Conservation (phyloP, 2,797 vertebrate genomes). For the Acropternis orthonyx region DNA sequence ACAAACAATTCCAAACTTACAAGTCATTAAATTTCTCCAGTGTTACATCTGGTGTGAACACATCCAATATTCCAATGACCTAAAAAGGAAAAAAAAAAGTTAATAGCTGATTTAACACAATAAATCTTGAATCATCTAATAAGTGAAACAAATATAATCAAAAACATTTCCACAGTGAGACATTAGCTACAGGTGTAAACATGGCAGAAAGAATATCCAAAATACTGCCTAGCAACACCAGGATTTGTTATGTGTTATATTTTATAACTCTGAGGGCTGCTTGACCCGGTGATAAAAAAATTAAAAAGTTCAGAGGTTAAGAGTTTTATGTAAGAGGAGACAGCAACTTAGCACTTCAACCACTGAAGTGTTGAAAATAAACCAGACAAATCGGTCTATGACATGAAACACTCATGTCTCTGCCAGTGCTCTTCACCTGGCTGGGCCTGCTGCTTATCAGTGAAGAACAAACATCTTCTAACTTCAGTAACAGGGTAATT, state of each 20-base stretch:
- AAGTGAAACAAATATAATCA: neutral
- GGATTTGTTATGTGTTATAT: neutral
- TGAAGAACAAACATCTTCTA: neutral
- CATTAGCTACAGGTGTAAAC: neutral
- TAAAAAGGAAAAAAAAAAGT: slow-evolving; percentile 43
- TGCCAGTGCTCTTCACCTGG: neutral
- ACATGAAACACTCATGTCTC: neutral
- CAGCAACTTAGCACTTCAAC: neutral
- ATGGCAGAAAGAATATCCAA: neutral
- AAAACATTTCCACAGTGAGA: neutral
- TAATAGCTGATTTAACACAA: neutral
- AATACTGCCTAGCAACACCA: neutral
- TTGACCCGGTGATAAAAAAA: neutral
- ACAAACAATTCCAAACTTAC: slow-evolving; percentile 78
- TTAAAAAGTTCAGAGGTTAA: neutral
- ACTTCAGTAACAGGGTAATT: neutral
- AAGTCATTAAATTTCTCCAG: slow-evolving; percentile 93
- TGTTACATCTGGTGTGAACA: slow-evolving; percentile 91
- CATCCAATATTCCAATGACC: slow-evolving; percentile 96
- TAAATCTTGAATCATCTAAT: neutral
- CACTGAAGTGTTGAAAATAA: neutral
- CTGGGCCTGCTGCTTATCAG: neutral
- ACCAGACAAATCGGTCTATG: neutral
- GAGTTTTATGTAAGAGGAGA: neutral
- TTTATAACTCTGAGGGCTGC: neutral